Evolutionary conservation across 2,113 vertebrate species (phyloP).

Genomic region (Rissa tridactyla): DNA sequence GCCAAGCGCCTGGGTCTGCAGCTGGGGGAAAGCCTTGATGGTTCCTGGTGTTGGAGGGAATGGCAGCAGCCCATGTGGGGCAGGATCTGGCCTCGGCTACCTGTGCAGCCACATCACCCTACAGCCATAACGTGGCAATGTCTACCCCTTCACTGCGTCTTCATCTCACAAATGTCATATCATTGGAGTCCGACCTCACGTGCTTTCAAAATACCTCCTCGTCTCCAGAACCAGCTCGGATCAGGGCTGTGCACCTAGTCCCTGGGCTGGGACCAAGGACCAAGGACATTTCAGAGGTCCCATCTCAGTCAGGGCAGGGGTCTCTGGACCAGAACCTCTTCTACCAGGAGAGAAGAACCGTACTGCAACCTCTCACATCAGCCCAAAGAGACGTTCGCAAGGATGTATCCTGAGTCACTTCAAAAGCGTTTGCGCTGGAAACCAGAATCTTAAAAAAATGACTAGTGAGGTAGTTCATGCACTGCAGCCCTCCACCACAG

Average conservation of each 20-base stretch:
- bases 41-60: background rate
- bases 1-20: background rate
- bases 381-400: background rate
- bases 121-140: rapidly evolving
- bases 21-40: background rate
- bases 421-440: background rate
- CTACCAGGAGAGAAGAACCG: background rate
- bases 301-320: rapidly evolving
- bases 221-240: background rate
- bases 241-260: background rate
- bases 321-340: background rate
- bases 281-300: background rate
- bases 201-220: background rate
- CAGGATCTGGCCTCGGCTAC: background rate
- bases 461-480: background rate
- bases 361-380: background rate
- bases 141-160: background rate
- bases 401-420: background rate
- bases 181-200: background rate
- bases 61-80: background rate
- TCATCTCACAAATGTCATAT: background rate
- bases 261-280: background rate
- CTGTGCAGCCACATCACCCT: rapidly evolving
- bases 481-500: background rate
- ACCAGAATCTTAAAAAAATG: background rate